Evolutionary conservation across 2,797 vertebrate species (phyloP).

Genomic region (Propithecus deckenii): DNA sequence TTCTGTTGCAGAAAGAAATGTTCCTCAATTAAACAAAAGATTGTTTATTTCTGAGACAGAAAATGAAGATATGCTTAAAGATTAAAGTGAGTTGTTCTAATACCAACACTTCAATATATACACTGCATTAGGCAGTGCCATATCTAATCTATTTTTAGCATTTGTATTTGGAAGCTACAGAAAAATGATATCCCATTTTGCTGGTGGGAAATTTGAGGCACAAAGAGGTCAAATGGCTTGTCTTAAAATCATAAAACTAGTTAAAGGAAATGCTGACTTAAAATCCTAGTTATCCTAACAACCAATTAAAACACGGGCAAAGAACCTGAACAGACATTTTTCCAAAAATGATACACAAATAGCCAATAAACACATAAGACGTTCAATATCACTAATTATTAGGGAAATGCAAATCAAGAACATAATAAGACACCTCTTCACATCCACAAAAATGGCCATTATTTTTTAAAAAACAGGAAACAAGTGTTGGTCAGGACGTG

Average conservation of each 20-base stretch:
- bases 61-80: slow-evolving; percentile 12
- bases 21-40: not conserved
- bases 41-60: slow-evolving; percentile 7
- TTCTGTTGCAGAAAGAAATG: not conserved
- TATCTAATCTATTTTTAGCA: slow-evolving; percentile 16
- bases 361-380: not conserved
- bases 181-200: slow-evolving; percentile 17
- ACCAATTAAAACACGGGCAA: not conserved
- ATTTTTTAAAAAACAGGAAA: not conserved
- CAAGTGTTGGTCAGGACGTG: not conserved
- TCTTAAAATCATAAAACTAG: slow-evolving; percentile 21
- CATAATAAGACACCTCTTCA: not conserved
- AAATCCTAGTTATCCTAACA: not conserved
- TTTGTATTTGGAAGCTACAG: not conserved
- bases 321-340: not conserved
- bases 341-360: not conserved
- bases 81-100: not conserved
- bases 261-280: slow-evolving; percentile 20
- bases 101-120: not conserved
- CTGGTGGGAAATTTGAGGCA: not conserved
- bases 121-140: not conserved
- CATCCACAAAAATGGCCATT: not conserved
- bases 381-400: not conserved
- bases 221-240: not conserved
- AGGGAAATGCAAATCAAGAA: slow-evolving; percentile 19